phyloP scores from a whole-genome alignment of 2,888 invertebrate genomes.

The Sepiola atlantica region DNA sequence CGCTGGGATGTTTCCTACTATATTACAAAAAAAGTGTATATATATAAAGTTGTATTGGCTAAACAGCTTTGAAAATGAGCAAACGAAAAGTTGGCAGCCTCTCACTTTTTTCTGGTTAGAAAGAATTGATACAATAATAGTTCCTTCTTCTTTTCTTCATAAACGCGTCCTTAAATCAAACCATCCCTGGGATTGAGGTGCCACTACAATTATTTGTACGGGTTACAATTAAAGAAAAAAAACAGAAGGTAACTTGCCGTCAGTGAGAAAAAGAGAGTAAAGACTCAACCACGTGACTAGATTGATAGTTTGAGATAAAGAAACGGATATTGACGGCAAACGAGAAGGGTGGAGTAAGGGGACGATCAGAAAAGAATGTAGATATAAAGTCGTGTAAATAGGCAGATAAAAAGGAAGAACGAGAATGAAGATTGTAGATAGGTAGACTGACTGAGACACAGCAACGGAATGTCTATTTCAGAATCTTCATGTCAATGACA shows the following conservation, averaged over 20 bases:
- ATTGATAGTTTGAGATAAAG: neutral
- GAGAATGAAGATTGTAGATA: neutral
- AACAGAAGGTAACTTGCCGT: neutral
- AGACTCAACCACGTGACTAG: neutral
- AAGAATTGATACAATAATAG: too few relatives aligned
- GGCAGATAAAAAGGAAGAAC: neutral
- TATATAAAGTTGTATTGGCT: too few relatives aligned
- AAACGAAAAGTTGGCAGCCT: too few relatives aligned
- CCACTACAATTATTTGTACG: neutral
- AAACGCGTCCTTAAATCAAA: too few relatives aligned
- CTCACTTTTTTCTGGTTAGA: too few relatives aligned
- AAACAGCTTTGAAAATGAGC: too few relatives aligned
- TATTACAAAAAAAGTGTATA: too few relatives aligned
- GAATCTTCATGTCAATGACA: slow-evolving; percentile 4
- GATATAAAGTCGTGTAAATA: neutral
- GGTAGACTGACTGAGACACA: neutral
- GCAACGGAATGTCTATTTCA: neutral
- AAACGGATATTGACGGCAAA: neutral
- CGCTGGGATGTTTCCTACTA: too few relatives aligned
- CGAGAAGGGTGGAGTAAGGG: neutral
- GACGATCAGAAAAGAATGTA: neutral
- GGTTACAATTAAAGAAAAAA: neutral
- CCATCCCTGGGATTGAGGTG: neutral
- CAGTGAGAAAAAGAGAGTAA: neutral
- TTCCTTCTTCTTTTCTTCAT: too few relatives aligned